phyloP scores from a whole-genome alignment of 2,888 invertebrate genomes.

The Colletes collaris region DNA sequence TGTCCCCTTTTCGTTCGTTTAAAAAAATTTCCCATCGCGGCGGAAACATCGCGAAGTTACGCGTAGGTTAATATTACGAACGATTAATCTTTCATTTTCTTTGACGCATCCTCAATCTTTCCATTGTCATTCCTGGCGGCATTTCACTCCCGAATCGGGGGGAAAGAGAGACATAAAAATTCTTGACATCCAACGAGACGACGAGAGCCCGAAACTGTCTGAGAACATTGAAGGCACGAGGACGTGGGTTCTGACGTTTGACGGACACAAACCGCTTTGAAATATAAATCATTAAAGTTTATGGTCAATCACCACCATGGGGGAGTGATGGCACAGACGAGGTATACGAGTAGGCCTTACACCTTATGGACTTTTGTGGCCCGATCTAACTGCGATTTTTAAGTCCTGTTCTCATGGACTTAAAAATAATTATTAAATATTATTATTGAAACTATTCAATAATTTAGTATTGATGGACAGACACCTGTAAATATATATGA shows the following conservation, averaged over 20 bases:
- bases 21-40: neutral
- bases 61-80: conserved; percentile 11
- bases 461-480: too few relatives aligned
- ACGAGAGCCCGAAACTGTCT: conserved; percentile 19
- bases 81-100: conserved; percentile 25
- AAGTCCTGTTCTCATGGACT: too few relatives aligned
- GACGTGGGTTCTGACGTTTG: conserved; percentile 39
- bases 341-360: too few relatives aligned
- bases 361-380: too few relatives aligned
- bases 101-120: neutral
- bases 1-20: neutral
- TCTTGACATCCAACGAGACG: conserved; percentile 5
- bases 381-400: too few relatives aligned
- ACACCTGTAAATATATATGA: too few relatives aligned
- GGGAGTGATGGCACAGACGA: too few relatives aligned
- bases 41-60: neutral
- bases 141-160: neutral
- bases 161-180: conserved; percentile 29
- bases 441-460: too few relatives aligned
- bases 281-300: too few relatives aligned
- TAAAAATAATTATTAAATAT: too few relatives aligned
- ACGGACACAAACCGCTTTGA: conserved; percentile 35
- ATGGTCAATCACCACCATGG: too few relatives aligned
- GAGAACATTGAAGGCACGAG: conserved; percentile 38
- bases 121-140: neutral